These are phyloP conservation scores for Dasyurus viverrinus DNA, from an alignment of 2,113 vertebrate genomes.

Conservation along the genomic window DNA sequence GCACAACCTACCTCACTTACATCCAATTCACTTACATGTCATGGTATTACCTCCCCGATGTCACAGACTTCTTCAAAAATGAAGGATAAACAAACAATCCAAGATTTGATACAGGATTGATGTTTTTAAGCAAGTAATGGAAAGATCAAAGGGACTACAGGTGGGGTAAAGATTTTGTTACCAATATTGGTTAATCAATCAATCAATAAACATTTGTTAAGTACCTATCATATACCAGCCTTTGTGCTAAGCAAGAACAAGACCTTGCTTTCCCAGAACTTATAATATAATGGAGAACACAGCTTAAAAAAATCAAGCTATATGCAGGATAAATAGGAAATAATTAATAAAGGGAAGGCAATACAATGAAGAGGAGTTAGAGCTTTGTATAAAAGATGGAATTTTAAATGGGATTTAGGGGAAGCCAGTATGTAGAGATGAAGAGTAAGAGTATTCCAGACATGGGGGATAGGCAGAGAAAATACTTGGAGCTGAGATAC, in stretches of 20 bases:
- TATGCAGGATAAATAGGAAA: background rate
- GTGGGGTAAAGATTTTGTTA: background rate
- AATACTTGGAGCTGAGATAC: background rate
- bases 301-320: background rate
- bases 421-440: background rate
- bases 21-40: too few relatives aligned
- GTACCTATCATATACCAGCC: background rate
- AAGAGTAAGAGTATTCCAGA: background rate
- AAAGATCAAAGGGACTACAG: background rate
- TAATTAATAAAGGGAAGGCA: background rate
- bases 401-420: background rate
- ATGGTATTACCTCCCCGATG: too few relatives aligned
- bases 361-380: background rate
- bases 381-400: background rate
- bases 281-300: background rate
- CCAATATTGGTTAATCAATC: background rate
- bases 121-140: background rate
- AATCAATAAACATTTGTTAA: background rate
- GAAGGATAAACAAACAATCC: too few relatives aligned
- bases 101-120: background rate
- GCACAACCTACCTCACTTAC: too few relatives aligned
- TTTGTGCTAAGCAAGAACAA: background rate
- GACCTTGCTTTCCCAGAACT: background rate
- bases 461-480: background rate
- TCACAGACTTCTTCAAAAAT: too few relatives aligned